A percentile compares a stretch with the other conserved stretches of the same genome.
Evolutionary conservation across 2,888 invertebrate genomes (phyloP).

Genomic region (Hirtodrosophila confusa): DNA sequence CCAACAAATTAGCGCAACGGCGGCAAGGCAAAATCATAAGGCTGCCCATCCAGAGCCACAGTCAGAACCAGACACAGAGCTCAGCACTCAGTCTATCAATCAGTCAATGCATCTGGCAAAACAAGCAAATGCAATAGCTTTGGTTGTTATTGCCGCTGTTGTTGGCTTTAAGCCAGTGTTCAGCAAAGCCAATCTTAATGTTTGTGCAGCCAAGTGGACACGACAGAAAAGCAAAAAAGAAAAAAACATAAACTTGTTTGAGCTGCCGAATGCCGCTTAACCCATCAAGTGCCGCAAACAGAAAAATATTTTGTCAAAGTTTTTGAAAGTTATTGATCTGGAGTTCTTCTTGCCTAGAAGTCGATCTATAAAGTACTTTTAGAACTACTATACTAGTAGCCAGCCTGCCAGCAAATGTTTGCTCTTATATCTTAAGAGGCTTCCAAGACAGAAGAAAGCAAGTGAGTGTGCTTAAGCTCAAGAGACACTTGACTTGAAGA

Average conservation of each 20-base stretch:
- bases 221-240: conserved; percentile 7
- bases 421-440: conserved; percentile 12
- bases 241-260: conserved; percentile 49
- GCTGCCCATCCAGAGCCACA: conserved; percentile 27
- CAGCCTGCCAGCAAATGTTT: conserved; percentile 1
- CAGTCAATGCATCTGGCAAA: conserved; percentile 66
- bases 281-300: conserved; percentile 57
- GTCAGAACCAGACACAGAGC: conserved; percentile 15
- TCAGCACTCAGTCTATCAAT: conserved; percentile 69
- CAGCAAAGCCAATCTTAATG: conserved; percentile 50
- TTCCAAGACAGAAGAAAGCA: conserved; percentile 16
- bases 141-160: conserved; percentile 35
- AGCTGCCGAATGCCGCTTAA: conserved; percentile 61
- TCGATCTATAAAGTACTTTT: background rate
- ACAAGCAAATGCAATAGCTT: conserved; percentile 65
- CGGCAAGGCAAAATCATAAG: conserved; percentile 73
- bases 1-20: conserved; percentile 75
- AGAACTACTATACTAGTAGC: background rate
- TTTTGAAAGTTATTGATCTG: conserved; percentile 26
- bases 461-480: conserved; percentile 22
- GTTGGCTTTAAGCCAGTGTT: conserved; percentile 34
- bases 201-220: conserved; percentile 60
- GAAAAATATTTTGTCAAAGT: conserved; percentile 30
- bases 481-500: conserved; percentile 27
- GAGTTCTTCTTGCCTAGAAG: background rate